Conservation (phyloP, 2,113 vertebrate genomes). For the Pelmatolapia mariae region DNA sequence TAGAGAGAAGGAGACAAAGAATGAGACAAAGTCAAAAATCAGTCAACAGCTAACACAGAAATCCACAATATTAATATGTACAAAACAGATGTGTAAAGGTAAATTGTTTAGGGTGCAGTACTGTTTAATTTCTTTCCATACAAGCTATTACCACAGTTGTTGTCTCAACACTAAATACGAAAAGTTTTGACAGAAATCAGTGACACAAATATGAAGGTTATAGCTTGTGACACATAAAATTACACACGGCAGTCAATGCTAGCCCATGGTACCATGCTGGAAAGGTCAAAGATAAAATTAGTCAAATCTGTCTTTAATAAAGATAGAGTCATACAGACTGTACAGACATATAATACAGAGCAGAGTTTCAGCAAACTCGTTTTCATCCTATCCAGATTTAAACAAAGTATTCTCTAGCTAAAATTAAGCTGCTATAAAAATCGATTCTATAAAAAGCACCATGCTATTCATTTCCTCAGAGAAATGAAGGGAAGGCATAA, state of each 20-base stretch:
- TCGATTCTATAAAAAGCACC: not conserved
- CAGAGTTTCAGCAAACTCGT: not conserved
- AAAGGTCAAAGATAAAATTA: not conserved
- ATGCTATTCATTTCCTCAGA: conserved; percentile 7
- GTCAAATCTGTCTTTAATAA: not conserved
- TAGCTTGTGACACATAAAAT: not conserved
- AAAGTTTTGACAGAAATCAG: not conserved
- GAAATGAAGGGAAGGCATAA: not conserved
- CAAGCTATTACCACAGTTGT: not conserved
- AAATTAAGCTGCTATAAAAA: conserved; percentile 3
- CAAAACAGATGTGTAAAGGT: not conserved
- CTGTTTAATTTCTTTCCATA: not conserved
- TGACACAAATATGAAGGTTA: not conserved
- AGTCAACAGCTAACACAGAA: not conserved
- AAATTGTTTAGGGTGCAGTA: not conserved
- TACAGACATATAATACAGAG: not conserved
- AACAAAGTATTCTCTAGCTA: not conserved
- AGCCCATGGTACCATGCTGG: not conserved
- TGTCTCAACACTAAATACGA: not conserved
- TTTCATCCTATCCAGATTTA: not conserved
- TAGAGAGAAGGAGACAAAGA: not conserved
- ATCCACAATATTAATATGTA: not conserved
- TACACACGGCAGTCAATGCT: not conserved
- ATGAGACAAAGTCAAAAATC: not conserved
- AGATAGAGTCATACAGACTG: not conserved